phyloP scores from a whole-genome alignment of 2,888 invertebrate genomes.

The Andricus curvator region DNA sequence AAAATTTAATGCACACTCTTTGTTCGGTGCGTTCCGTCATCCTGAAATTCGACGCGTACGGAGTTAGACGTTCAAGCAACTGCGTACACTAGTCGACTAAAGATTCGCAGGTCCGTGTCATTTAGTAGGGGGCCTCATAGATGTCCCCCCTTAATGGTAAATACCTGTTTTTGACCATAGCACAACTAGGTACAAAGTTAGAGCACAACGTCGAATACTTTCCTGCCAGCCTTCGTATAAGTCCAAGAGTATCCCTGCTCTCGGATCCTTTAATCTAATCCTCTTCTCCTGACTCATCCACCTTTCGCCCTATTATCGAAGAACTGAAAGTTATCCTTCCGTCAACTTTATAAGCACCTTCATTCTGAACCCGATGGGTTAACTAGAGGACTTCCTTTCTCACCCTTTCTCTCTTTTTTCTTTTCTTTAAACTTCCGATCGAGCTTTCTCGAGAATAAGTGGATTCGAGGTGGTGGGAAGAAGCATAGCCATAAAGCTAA shows the following conservation, averaged over 20 bases:
- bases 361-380: conserved; percentile 51
- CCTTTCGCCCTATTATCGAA: conserved; percentile 59
- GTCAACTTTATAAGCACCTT: conserved; percentile 58
- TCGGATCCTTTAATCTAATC: conserved; percentile 41
- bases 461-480: background rate
- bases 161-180: no score
- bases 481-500: background rate
- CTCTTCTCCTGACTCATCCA: conserved; percentile 49
- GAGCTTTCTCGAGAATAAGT: conserved; percentile 38
- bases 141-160: no score
- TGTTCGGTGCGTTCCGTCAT: no score
- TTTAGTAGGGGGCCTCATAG: no score
- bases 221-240: no score
- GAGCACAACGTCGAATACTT: no score
- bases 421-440: conserved; percentile 51
- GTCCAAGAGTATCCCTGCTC: background rate
- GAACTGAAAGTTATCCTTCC: conserved; percentile 53
- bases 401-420: conserved; percentile 35
- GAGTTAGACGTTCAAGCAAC: no score
- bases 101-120: no score
- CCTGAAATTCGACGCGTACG: no score
- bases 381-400: conserved; percentile 50
- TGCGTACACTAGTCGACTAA: no score
- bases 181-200: no score
- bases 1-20: no score